Percentiles rank a stretch among this genome's conserved stretches.
These are phyloP conservation scores for Lepidothrix coronata DNA, from an alignment of 2,113 vertebrate species.

Conservation along the genomic window DNA sequence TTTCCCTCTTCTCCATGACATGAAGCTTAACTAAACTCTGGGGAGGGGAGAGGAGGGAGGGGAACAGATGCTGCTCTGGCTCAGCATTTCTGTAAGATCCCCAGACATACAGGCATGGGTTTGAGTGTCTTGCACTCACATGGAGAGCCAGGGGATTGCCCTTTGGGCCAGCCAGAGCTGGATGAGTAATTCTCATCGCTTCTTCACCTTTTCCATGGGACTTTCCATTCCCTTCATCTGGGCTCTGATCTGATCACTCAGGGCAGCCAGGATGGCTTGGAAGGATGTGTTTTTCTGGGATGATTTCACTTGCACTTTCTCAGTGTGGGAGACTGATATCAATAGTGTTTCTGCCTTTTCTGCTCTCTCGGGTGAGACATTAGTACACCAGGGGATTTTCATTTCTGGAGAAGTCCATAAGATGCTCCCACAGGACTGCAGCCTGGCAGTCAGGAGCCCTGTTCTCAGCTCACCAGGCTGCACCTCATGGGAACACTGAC, in stretches of 20 bases:
- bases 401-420: neutral
- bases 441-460: neutral
- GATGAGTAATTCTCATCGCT: neutral
- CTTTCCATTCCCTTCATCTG: neutral
- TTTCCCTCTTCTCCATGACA: neutral
- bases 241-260: neutral
- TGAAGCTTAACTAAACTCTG: neutral
- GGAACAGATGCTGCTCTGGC: neutral
- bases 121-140: neutral
- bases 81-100: neutral
- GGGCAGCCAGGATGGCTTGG: neutral
- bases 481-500: neutral
- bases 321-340: rapidly evolving
- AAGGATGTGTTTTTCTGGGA: neutral
- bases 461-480: neutral
- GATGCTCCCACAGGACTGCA: neutral
- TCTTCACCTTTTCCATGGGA: neutral
- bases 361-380: neutral
- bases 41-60: neutral
- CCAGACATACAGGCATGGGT: neutral
- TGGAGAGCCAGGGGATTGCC: neutral
- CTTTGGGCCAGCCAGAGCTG: neutral
- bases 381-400: neutral
- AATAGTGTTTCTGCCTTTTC: neutral
- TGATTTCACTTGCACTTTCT: neutral